Base-by-base conservation (phyloP, 2,797 vertebrate species). In the Mareca penelope region DNA sequence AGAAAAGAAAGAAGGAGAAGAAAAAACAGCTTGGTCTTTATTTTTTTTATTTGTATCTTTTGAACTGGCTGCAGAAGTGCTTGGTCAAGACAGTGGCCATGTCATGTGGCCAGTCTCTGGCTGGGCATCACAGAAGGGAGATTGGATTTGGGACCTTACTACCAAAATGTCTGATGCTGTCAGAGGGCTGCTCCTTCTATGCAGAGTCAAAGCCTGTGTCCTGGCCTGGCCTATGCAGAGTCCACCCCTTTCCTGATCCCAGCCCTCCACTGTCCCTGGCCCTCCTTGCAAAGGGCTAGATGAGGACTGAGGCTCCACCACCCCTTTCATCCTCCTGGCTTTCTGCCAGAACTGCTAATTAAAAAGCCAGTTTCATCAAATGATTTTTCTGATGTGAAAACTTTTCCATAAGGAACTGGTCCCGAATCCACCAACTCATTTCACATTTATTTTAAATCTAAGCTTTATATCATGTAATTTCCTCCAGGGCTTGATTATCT, bases 361-460 rank as follows among this genome's bases (percentile, higher is more conserved):
- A 94, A 91, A 91, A n/a, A 71, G 44, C 26, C 39, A 44, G 48
- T 52, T 84, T 86, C 70, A 81, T 76, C 42, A 63, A 89, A 24
- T 15, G 1, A 59, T 81, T 91, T 63, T 93, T 80, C 67, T 86
- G 71, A 70, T 0, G 6, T 33, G 64, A 77, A 91, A 87, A 72
- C 75, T 93, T 95, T 91, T 88, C 94, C 88, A 19, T 59, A 59
- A 94, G 96, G 94, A 94, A 50, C 90, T 73, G 31, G 44, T 93
- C 75, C 81, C 1, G 1, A 94, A 94, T 91, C 94, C 83, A 90
- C 71, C 83, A 81, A 81, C 85, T 93, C 80, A 90, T 92, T 92
- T 90, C 86, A 73, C 73, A 26, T 91, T 95, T 83, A 89, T 94
- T 96, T 96, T 87, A 94, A 94, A 90, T 92, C 60, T 85, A 39